These are phyloP conservation scores for Bos javanicus DNA, from an alignment of 2,113 vertebrate species.

Conservation along the genomic window DNA sequence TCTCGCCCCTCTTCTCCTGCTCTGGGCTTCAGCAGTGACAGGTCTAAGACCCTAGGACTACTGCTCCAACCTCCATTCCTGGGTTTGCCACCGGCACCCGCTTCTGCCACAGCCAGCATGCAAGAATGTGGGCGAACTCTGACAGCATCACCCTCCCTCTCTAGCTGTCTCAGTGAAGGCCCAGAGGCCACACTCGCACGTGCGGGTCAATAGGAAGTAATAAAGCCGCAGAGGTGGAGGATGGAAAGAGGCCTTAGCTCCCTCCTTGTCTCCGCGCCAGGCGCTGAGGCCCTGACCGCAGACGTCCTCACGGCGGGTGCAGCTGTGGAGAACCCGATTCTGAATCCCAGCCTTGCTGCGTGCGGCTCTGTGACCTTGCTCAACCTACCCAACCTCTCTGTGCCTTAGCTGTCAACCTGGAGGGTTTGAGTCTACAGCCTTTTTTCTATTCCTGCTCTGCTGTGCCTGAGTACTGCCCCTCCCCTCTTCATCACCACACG, in stretches of 20 bases:
- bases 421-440: not conserved
- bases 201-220: not conserved
- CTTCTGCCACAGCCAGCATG: not conserved
- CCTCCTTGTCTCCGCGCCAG: not conserved
- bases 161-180: not conserved
- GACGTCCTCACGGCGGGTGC: rapidly evolving
- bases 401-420: not conserved
- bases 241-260: not conserved
- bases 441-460: not conserved
- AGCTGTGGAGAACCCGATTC: not conserved
- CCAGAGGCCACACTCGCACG: rapidly evolving
- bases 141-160: rapidly evolving
- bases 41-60: rapidly evolving
- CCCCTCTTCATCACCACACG: rapidly evolving
- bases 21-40: not conserved
- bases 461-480: not conserved
- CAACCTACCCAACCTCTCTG: not conserved
- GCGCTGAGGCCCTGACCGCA: not conserved
- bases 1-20: not conserved
- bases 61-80: not conserved
- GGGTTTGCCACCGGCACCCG: rapidly evolving
- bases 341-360: not conserved
- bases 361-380: not conserved
- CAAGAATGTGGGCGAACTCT: not conserved
- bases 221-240: no score